These are phyloP conservation scores for Pseudopipra pipra DNA, from an alignment of 2,113 vertebrate genomes.

Conservation along the genomic window DNA sequence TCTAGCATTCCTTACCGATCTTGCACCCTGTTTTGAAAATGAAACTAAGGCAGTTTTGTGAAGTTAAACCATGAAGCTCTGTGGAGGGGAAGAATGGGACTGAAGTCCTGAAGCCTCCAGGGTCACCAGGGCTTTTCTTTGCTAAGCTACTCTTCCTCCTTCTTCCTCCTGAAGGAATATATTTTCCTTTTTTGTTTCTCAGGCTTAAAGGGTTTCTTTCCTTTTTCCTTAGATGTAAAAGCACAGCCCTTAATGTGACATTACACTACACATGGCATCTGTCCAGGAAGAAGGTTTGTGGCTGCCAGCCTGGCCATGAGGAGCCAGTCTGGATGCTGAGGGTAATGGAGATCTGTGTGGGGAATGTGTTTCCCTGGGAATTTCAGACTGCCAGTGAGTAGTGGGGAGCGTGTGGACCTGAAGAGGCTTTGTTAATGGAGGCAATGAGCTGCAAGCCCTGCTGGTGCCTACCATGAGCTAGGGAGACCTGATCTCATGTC, in stretches of 20 bases:
- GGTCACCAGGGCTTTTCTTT: not conserved
- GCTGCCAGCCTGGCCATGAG: not conserved
- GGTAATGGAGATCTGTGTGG: not conserved
- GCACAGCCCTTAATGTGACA: not conserved
- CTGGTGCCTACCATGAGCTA: not conserved
- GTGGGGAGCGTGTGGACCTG: not conserved
- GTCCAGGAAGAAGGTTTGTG: not conserved
- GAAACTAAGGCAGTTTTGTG: not conserved
- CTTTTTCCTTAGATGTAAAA: not conserved
- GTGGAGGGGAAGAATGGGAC: accelerated
- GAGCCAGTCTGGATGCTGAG: not conserved
- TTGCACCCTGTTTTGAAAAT: not conserved
- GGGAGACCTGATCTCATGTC: not conserved
- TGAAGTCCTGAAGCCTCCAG: not conserved
- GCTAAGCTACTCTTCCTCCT: not conserved
- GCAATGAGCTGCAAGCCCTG: not conserved
- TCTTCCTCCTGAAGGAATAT: not conserved
- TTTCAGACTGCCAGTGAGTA: not conserved
- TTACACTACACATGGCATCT: not conserved
- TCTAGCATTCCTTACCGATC: not conserved
- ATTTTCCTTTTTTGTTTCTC: not conserved
- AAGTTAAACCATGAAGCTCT: not conserved
- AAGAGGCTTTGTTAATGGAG: not conserved
- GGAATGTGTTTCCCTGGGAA: not conserved
- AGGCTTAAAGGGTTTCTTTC: not conserved